Conservation (phyloP, 2,797 vertebrate genomes). For the Sternarchorhynchus goeldii region DNA sequence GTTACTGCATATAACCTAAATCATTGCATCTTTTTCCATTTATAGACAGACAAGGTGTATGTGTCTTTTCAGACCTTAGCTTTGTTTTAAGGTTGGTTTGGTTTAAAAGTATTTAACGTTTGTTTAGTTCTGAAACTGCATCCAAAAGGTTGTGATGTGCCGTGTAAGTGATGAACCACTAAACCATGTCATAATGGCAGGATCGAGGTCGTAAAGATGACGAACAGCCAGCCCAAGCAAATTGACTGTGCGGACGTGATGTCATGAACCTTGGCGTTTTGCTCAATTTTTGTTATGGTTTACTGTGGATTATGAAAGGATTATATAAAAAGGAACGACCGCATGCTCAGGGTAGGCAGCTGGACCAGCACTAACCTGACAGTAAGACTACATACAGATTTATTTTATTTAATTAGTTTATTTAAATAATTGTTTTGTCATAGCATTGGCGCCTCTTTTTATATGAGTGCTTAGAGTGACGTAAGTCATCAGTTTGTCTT, state of each 20-base stretch:
- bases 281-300: too few species aligned
- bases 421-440: neutral
- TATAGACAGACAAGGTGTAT: conserved; percentile 22
- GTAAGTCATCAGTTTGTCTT: neutral
- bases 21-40: conserved; percentile 4
- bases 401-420: neutral
- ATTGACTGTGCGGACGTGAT: neutral
- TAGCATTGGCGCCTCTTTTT: neutral
- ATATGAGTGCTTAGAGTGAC: neutral
- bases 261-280: too few species aligned
- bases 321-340: too few species aligned
- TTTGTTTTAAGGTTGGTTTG: neutral
- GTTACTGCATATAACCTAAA: conserved; percentile 32
- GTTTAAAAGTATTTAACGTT: neutral
- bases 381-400: neutral
- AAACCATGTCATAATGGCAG: conserved; percentile 42
- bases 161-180: conserved; percentile 33
- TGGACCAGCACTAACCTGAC: neutral
- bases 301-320: too few species aligned
- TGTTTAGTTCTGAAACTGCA: conserved; percentile 31
- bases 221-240: conserved; percentile 32
- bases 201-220: conserved; percentile 49
- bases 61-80: conserved; percentile 1
- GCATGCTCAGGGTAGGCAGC: too few species aligned
- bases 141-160: conserved; percentile 32